Evolutionary conservation across 1,140 invertebrate species (phyloP).

Genomic region (Drosophila truncata): DNA sequence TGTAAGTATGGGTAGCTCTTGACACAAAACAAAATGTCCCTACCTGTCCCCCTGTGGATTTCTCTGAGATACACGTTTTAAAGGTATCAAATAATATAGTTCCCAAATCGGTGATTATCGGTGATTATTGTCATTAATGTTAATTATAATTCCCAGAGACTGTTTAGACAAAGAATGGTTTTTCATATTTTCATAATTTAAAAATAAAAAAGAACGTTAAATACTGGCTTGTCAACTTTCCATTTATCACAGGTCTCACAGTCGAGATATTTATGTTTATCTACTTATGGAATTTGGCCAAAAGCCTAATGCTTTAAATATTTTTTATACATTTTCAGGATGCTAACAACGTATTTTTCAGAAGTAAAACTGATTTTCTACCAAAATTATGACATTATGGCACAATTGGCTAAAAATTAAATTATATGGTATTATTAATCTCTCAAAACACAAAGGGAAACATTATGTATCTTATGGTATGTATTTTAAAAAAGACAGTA

Average conservation of each 20-base stretch:
- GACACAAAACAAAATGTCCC: neutral
- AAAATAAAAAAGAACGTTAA: neutral
- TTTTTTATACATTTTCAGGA: too few species aligned
- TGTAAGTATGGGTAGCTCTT: constrained; percentile 9
- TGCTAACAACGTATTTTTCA: neutral
- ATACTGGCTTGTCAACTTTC: neutral
- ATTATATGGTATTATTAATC: neutral
- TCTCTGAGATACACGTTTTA: neutral
- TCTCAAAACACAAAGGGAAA: neutral
- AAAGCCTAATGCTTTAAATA: neutral
- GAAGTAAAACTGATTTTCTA: too few species aligned
- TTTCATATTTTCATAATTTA: neutral
- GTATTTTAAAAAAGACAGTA: neutral
- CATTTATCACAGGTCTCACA: neutral
- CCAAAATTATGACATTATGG: too few species aligned
- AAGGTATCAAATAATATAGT: neutral
- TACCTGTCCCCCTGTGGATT: too few species aligned
- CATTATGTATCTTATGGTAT: neutral
- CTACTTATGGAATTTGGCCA: neutral
- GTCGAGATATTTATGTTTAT: neutral
- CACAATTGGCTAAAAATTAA: too few species aligned
- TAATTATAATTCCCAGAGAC: too few species aligned
- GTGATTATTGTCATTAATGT: neutral
- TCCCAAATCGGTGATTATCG: neutral
- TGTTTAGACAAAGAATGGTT: neutral